phyloP scores from a whole-genome alignment of 2,113 vertebrate species.

The Chaetodon trifascialis region DNA sequence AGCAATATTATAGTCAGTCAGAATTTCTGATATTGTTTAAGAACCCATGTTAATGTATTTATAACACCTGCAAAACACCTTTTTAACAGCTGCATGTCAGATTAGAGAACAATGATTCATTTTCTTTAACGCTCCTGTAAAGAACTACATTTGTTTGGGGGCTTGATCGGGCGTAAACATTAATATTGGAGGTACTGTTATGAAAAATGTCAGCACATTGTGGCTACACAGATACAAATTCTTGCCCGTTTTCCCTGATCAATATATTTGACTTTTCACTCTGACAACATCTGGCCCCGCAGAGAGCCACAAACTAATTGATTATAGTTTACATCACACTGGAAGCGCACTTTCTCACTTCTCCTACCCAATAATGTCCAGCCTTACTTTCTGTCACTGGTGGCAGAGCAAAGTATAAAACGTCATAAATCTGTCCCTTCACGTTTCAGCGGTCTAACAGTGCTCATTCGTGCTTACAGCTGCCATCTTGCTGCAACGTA shows the following conservation, averaged over 20 bases:
- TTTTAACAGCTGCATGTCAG: neutral
- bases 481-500: slow-evolving; percentile 53
- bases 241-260: slow-evolving; percentile 27
- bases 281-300: slow-evolving; percentile 17
- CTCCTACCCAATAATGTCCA: slow-evolving; percentile 29
- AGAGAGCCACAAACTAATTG: slow-evolving; percentile 35
- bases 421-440: slow-evolving; percentile 44
- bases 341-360: slow-evolving; percentile 24
- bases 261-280: slow-evolving; percentile 35
- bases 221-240: neutral
- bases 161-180: neutral
- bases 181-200: neutral
- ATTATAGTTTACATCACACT: slow-evolving; percentile 3
- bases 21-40: too few relatives aligned
- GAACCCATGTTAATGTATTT: neutral
- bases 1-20: neutral
- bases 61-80: neutral
- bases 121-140: neutral
- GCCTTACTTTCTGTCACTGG: slow-evolving; percentile 21
- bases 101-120: neutral
- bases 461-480: slow-evolving; percentile 51
- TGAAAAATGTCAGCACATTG: slow-evolving; percentile 6
- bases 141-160: neutral
- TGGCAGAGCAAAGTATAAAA: slow-evolving; percentile 26
- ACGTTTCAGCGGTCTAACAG: slow-evolving; percentile 24